Evolutionary conservation across 1,140 invertebrate species (phyloP).

Genomic region (Dermatophagoides farinae): DNA sequence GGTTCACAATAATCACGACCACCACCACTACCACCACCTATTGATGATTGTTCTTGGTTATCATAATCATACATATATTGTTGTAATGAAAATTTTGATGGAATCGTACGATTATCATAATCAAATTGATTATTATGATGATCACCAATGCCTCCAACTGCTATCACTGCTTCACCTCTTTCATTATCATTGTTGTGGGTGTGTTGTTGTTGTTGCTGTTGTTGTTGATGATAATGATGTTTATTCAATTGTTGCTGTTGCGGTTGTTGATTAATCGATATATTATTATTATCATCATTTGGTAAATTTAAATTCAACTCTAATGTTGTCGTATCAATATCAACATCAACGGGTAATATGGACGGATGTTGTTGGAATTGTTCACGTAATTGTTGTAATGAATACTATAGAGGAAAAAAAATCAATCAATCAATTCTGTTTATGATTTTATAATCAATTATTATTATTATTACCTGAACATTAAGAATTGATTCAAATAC

Average conservation of each 20-base stretch:
- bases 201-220: constrained; percentile 17
- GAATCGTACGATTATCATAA: constrained; percentile 6
- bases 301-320: constrained; percentile 34
- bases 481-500: constrained; percentile 76
- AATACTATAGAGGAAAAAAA: constrained; percentile 19
- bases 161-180: neutral
- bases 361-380: constrained; percentile 46
- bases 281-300: constrained; percentile 6
- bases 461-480: constrained; percentile 36
- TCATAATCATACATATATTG: constrained; percentile 1
- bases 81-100: constrained; percentile 5
- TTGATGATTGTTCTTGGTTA: neutral
- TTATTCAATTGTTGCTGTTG: too few relatives aligned
- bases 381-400: constrained; percentile 22
- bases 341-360: constrained; percentile 72
- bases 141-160: neutral
- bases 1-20: neutral
- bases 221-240: neutral
- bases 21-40: too few relatives aligned
- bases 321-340: constrained; percentile 46
- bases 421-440: constrained; percentile 3
- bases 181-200: constrained; percentile 20
- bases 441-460: neutral
- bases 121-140: constrained; percentile 6
- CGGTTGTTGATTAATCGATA: too few relatives aligned